These are phyloP conservation scores for Drosophila guanche DNA, from an alignment of 1,140 invertebrate genomes.

Conservation along the genomic window DNA sequence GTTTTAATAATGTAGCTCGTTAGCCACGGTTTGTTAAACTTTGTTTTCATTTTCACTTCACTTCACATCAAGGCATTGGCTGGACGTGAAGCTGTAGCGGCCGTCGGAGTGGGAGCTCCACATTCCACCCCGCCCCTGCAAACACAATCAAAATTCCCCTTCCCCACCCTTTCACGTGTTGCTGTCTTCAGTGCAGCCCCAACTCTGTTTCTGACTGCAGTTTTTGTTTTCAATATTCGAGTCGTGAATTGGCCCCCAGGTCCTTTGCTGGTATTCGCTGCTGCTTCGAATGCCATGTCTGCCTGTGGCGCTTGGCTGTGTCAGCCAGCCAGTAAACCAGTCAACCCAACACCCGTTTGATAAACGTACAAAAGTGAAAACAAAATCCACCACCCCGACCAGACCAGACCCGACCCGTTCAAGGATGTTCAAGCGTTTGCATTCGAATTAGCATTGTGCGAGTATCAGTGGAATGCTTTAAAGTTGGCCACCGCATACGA, in stretches of 20 bases:
- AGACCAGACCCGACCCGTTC: conserved; percentile 5
- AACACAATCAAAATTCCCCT: conserved; percentile 41
- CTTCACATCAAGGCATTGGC: conserved; percentile 62
- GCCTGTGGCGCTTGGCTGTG: conserved; percentile 58
- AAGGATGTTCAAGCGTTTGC: conserved; percentile 46
- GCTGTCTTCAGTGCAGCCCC: conserved; percentile 18
- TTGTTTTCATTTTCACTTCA: conserved; percentile 82
- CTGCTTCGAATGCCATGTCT: conserved; percentile 34
- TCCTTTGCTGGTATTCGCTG: conserved; percentile 46
- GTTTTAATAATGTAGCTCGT: conserved; percentile 82
- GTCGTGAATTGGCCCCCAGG: conserved; percentile 72
- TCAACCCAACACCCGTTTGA: conserved; percentile 50
- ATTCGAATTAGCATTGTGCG: conserved; percentile 27
- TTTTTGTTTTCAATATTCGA: conserved; percentile 79
- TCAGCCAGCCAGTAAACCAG: not conserved
- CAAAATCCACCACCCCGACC: conserved; percentile 54
- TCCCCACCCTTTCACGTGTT: conserved; percentile 41
- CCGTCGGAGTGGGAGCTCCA: conserved; percentile 2
- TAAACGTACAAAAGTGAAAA: conserved; percentile 78
- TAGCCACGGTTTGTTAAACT: conserved; percentile 82
- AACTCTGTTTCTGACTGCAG: conserved; percentile 45
- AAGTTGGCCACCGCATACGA: not conserved
- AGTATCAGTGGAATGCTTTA: conserved; percentile 25
- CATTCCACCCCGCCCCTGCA: not conserved
- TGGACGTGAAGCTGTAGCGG: conserved; percentile 7